Conservation (phyloP, 2,888 invertebrate genomes). For the Amorpha juglandis region DNA sequence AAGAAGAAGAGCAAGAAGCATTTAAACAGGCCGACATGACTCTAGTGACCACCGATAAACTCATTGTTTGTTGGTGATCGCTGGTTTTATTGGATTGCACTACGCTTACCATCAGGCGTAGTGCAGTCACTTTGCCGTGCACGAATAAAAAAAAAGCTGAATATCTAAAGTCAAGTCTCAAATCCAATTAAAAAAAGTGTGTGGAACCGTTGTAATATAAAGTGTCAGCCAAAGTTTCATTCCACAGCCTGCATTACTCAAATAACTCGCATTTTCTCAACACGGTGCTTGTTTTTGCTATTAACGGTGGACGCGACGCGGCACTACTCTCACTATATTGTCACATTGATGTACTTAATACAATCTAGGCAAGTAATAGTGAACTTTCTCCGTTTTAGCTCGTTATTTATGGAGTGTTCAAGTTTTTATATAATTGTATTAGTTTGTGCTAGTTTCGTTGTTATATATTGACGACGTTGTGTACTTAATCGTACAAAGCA, state of each 20-base stretch:
- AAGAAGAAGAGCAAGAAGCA: too few relatives aligned
- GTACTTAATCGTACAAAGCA: slow-evolving; percentile 17
- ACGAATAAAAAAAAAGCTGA: too few relatives aligned
- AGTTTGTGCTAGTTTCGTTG: slow-evolving; percentile 11
- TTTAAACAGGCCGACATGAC: too few relatives aligned
- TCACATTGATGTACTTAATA: slow-evolving; percentile 25
- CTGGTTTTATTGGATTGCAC: too few relatives aligned
- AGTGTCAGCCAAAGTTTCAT: slow-evolving; percentile 35
- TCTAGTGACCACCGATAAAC: too few relatives aligned
- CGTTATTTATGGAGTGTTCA: slow-evolving; percentile 17
- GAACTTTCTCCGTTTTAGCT: slow-evolving; percentile 16
- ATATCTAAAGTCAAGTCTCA: background rate
- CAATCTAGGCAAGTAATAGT: slow-evolving; percentile 18
- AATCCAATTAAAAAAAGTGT: slow-evolving; percentile 19
- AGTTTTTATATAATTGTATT: slow-evolving; percentile 16
- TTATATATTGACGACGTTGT: slow-evolving; percentile 15
- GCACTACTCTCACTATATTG: slow-evolving; percentile 12
- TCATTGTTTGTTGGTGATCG: too few relatives aligned
- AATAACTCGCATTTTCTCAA: slow-evolving; percentile 65
- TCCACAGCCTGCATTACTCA: slow-evolving; percentile 55
- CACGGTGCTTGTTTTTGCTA: slow-evolving; percentile 63
- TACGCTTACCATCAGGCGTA: too few relatives aligned
- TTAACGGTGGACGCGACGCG: slow-evolving; percentile 33
- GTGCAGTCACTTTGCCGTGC: too few relatives aligned
- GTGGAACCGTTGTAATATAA: slow-evolving; percentile 21